These are phyloP conservation scores for Dicycla oo DNA, from an alignment of 2,888 invertebrate species.

Conservation along the genomic window DNA sequence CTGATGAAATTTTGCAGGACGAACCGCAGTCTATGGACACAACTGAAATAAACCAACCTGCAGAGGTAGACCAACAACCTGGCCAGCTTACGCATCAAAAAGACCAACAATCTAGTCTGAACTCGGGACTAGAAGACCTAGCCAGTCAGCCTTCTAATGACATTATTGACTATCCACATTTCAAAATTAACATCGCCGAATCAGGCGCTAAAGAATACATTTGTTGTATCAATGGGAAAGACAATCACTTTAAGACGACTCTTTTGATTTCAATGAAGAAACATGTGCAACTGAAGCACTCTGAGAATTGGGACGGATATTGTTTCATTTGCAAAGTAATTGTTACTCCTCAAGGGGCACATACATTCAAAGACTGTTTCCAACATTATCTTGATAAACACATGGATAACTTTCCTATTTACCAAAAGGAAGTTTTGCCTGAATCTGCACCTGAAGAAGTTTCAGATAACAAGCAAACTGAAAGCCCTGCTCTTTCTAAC, in stretches of 20 bases:
- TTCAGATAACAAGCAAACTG: slow-evolving; percentile 36
- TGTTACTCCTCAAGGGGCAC: slow-evolving; percentile 81
- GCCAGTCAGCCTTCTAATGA: slow-evolving; percentile 58
- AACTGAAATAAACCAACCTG: slow-evolving; percentile 19
- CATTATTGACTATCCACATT: slow-evolving; percentile 78
- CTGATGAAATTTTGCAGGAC: slow-evolving; percentile 52
- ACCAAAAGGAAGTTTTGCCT: slow-evolving; percentile 67
- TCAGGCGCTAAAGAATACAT: slow-evolving; percentile 82
- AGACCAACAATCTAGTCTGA: not conserved
- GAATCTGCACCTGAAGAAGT: slow-evolving; percentile 37
- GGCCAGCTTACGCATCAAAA: slow-evolving; percentile 13
- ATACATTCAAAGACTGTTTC: slow-evolving; percentile 82
- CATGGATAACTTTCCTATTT: slow-evolving; percentile 81
- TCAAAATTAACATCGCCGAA: slow-evolving; percentile 76
- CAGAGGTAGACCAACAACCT: slow-evolving; percentile 23
- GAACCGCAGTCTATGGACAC: slow-evolving; percentile 32
- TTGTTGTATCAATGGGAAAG: slow-evolving; percentile 82
- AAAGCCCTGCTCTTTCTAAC: slow-evolving; percentile 60
- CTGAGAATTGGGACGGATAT: slow-evolving; percentile 89
- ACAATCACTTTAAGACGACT: slow-evolving; percentile 81
- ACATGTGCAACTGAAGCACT: slow-evolving; percentile 83
- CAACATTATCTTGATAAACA: slow-evolving; percentile 85
- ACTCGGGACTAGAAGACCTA: not conserved
- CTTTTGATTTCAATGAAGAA: slow-evolving; percentile 86
- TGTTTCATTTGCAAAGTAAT: slow-evolving; percentile 88